Percentiles rank a stretch among this genome's conserved stretches.
These are phyloP conservation scores for Hycleus phaleratus DNA, from an alignment of 1,140 invertebrate species.

Conservation along the genomic window DNA sequence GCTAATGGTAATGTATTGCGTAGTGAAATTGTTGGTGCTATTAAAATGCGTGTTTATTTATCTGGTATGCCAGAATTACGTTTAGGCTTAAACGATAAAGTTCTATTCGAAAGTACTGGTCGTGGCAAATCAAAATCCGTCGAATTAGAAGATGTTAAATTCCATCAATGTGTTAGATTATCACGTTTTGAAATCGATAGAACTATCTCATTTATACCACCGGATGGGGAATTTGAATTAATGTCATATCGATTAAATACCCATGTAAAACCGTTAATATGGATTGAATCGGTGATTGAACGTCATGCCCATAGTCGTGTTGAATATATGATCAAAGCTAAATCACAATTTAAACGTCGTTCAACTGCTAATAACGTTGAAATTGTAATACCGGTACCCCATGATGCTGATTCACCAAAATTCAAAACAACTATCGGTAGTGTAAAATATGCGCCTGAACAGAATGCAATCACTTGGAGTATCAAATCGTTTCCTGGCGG, in stretches of 20 bases:
- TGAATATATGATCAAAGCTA: constrained; percentile 99
- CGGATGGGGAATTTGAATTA: constrained; percentile 99
- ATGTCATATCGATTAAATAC: constrained; percentile 99
- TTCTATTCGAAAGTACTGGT: constrained; percentile 96
- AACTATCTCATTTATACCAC: constrained; percentile 98
- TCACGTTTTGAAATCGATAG: constrained; percentile 98
- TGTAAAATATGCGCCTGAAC: constrained; percentile 96
- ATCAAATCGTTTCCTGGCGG: constrained; percentile 99
- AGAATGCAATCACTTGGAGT: constrained; percentile 98
- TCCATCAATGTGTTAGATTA: constrained; percentile 97
- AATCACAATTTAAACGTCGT: constrained; percentile 96
- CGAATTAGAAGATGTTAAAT: constrained; percentile 98
- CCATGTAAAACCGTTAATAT: constrained; percentile 96
- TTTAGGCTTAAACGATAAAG: constrained; percentile 97
- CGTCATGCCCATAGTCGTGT: constrained; percentile 96
- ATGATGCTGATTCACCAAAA: constrained; percentile 97
- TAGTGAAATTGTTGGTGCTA: constrained; percentile 97
- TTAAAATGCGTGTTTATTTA: constrained; percentile 98
- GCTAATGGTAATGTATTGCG: constrained; percentile 96
- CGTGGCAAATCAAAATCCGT: constrained; percentile 98
- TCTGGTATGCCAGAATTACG: constrained; percentile 99
- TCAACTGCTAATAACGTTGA: constrained; percentile 99
- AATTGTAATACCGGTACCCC: constrained; percentile 97
- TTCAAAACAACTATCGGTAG: constrained; percentile 98
- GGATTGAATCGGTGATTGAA: constrained; percentile 99